These are phyloP conservation scores for Macropis europaea DNA, from an alignment of 2,888 invertebrate genomes.

Conservation along the genomic window DNA sequence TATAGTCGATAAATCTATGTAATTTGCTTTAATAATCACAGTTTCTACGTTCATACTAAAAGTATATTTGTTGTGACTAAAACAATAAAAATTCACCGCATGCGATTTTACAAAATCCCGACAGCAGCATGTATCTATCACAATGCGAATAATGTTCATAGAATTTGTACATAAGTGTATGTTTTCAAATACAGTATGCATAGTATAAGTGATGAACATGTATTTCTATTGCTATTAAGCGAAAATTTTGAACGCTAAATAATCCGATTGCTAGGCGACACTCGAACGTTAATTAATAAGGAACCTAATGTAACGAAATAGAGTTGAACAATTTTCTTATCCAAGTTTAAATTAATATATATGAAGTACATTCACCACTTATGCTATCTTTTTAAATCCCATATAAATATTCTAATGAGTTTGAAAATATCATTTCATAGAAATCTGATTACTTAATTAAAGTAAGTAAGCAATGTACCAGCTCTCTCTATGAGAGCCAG, in stretches of 20 bases:
- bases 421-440: conserved; percentile 56
- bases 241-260: conserved; percentile 13
- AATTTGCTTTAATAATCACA: conserved; percentile 57
- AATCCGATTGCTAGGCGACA: conserved; percentile 2
- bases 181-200: conserved; percentile 45
- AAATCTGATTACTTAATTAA: conserved; percentile 60
- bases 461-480: conserved; percentile 68
- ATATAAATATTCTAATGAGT: conserved; percentile 57
- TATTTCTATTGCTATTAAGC: conserved; percentile 48
- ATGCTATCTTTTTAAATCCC: conserved; percentile 57
- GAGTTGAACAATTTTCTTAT: conserved; percentile 31
- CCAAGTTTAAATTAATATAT: conserved; percentile 41
- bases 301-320: background rate
- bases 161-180: conserved; percentile 54
- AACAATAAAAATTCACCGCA: conserved; percentile 47
- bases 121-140: conserved; percentile 47
- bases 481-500: conserved; percentile 54
- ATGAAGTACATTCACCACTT: conserved; percentile 67
- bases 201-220: conserved; percentile 54
- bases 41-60: conserved; percentile 46
- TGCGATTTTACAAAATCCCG: conserved; percentile 45
- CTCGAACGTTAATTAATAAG: conserved; percentile 15
- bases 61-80: conserved; percentile 50
- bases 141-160: conserved; percentile 51
- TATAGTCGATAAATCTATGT: conserved; percentile 50